These are phyloP conservation scores for Avahi laniger DNA, from an alignment of 2,797 vertebrate genomes.

Conservation along the genomic window DNA sequence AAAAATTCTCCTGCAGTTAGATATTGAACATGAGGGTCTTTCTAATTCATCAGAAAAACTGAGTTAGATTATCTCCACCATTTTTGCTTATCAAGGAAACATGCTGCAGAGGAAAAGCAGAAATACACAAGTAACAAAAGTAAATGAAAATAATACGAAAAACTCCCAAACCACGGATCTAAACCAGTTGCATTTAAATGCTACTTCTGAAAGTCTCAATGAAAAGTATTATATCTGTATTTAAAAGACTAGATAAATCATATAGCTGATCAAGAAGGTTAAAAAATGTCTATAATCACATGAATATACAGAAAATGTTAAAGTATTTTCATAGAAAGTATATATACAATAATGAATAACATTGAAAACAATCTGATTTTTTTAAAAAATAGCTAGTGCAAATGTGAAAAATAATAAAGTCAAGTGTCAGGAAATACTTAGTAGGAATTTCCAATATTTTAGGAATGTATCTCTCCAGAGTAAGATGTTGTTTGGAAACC, in stretches of 20 bases:
- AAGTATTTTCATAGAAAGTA: slow-evolving; percentile 33
- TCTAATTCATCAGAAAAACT: slow-evolving; percentile 64
- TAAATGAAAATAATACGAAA: slow-evolving; percentile 74
- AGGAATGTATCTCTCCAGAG: slow-evolving; percentile 38
- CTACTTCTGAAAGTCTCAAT: slow-evolving; percentile 46
- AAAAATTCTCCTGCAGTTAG: neutral
- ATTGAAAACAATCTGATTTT: slow-evolving; percentile 51
- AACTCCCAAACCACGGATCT: slow-evolving; percentile 46
- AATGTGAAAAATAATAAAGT: neutral
- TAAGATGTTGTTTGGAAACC: slow-evolving; percentile 25
- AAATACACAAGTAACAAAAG: slow-evolving; percentile 65
- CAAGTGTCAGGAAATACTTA: neutral
- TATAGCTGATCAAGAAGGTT: neutral
- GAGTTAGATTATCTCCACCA: slow-evolving; percentile 63
- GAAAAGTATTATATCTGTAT: slow-evolving; percentile 54
- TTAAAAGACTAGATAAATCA: slow-evolving; percentile 58
- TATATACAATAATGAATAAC: neutral
- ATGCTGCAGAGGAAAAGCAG: neutral
- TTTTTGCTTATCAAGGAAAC: slow-evolving; percentile 58
- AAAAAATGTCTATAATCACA: slow-evolving; percentile 4
- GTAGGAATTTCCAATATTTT: slow-evolving; percentile 55
- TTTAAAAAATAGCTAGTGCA: slow-evolving; percentile 33
- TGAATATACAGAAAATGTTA: neutral
- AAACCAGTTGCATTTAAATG: slow-evolving; percentile 70
- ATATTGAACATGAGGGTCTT: slow-evolving; percentile 31